Percentiles rank a stretch among this genome's conserved stretches.
phyloP scores from a whole-genome alignment of 2,797 vertebrate species.

The Acropternis orthonyx region DNA sequence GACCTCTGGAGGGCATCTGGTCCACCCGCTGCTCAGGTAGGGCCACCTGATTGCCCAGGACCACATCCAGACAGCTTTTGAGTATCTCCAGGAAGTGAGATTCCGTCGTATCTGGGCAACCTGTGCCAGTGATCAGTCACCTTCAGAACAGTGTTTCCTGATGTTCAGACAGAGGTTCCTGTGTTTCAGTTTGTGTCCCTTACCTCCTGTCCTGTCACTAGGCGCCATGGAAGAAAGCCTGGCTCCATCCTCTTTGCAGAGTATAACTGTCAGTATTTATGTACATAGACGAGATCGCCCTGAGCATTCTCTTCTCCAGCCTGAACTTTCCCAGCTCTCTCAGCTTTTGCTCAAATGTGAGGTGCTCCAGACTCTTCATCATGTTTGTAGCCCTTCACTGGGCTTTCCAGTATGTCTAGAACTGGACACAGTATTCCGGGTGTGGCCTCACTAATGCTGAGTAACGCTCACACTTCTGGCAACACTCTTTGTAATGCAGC shows the following conservation, averaged over 20 bases:
- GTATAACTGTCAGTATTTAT: neutral
- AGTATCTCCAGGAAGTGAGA: neutral
- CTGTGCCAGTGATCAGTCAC: neutral
- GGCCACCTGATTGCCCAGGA: neutral
- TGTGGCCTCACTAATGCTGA: neutral
- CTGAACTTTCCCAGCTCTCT: neutral
- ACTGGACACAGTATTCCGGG: neutral
- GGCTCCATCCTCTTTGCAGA: neutral
- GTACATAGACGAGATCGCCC: neutral
- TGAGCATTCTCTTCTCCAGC: neutral
- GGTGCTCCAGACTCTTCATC: neutral
- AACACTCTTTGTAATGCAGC: neutral
- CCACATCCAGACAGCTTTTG: neutral
- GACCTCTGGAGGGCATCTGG: neutral
- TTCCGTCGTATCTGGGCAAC: neutral
- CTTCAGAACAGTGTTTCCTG: neutral
- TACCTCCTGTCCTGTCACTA: neutral
- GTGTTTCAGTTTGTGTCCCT: neutral
- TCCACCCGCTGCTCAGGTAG: neutral
- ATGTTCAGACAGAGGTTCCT: neutral
- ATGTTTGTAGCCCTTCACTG: neutral
- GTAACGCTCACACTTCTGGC: neutral
- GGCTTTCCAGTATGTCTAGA: neutral
- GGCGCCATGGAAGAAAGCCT: neutral
- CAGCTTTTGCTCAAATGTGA: neutral